Evolutionary conservation across 2,888 invertebrate species (phyloP), one percentile per base, ranked within the genome.

Genomic region (Esperia sulphurella): DNA sequence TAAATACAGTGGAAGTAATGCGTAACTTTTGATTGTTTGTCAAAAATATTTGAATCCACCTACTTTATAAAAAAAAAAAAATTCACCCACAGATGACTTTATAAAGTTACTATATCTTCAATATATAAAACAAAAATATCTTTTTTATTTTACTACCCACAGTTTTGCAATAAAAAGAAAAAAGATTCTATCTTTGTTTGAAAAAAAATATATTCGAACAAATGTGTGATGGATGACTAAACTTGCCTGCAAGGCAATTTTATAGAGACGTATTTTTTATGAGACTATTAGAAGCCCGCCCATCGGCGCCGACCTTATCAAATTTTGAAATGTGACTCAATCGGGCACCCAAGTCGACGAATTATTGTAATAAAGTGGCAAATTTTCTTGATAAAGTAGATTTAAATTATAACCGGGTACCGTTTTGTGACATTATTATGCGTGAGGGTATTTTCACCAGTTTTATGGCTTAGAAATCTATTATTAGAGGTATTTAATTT

Each of bases 321-420:
- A 62, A 65, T 71, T 65, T 61, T 56, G 56, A 57, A 64, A 62
- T 59, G 60, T 53, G 52, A 58, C 58, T 61, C 65, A 68, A 74
- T 70, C 61, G 63, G 54, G 63, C 71, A 39, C 39, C 57, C 59
- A 60, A 65, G 63, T 59, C 68, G 51, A 61, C 61, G 63, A 69
- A 75, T 74, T 70, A 73, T 70, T 66, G 65, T 72, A 65, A 74
- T 71, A 68, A 68, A 72, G 68, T 68, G 60, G 59, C 63, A 58
- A 66, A 68, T 72, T 71, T 64, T 60, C 61, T 63, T 69, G 65
- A 64, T 62, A 66, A 69, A 67, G 59, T 63, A 62, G 61, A 58
- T 59, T 64, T 59, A 55, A 66, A 61, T 63, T 63, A 65, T 65
- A 57, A 57, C 48, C 43, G 58, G 61, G n/a, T 52, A 61, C 65